These are phyloP conservation scores for Menura novaehollandiae DNA, from an alignment of 2,113 vertebrate species.

Conservation along the genomic window DNA sequence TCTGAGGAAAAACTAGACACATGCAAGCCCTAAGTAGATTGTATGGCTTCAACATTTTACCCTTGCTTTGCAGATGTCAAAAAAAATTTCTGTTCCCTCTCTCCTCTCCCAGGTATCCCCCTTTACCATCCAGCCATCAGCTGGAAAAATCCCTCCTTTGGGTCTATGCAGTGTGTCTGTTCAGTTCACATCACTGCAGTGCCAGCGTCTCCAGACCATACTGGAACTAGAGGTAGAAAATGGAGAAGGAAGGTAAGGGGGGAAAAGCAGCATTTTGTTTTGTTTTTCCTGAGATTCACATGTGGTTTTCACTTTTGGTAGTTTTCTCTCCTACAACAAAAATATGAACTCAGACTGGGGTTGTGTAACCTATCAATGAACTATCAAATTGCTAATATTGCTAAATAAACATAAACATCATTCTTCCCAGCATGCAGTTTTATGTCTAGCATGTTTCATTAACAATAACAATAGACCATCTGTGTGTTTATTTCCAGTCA, in stretches of 20 bases:
- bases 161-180: constrained; percentile 71
- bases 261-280: neutral
- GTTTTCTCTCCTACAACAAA: neutral
- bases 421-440: constrained; percentile 11
- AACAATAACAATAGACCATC: constrained; percentile 27
- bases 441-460: neutral
- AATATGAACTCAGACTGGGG: neutral
- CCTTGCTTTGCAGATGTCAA: neutral
- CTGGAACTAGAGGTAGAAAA: constrained; percentile 83
- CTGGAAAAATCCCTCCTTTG: constrained; percentile 77
- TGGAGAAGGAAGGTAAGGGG: constrained; percentile 80
- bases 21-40: neutral
- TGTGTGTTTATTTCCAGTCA: constrained; percentile 74
- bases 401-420: neutral
- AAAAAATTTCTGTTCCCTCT: neutral
- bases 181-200: constrained; percentile 70
- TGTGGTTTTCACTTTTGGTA: neutral
- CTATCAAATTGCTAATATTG: neutral
- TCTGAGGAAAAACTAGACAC: neutral
- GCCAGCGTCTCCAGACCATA: constrained; percentile 78
- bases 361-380: neutral
- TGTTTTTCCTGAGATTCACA: neutral
- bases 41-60: neutral
- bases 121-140: constrained; percentile 75
- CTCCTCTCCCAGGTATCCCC: constrained; percentile 63